A percentile compares a stretch with the other conserved stretches of the same genome.
Evolutionary conservation across 2,797 vertebrate species (phyloP).

Genomic region (Dryobates pubescens): DNA sequence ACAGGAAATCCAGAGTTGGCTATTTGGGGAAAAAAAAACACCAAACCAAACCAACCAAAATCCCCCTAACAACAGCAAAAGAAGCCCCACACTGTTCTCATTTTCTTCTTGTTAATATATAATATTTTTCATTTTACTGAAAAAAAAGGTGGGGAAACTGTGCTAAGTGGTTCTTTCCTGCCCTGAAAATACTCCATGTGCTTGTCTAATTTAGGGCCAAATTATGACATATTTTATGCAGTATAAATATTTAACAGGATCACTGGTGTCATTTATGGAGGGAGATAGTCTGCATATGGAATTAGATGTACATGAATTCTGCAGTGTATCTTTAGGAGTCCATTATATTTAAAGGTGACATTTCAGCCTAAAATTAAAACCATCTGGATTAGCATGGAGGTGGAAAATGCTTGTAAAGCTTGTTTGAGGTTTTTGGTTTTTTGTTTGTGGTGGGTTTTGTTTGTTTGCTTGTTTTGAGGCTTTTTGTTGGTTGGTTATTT

Average conservation of each 20-base stretch:
- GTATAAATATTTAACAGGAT: neutral
- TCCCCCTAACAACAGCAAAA: neutral
- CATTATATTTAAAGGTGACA: neutral
- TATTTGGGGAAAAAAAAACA: neutral
- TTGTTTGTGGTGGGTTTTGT: neutral
- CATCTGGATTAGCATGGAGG: neutral
- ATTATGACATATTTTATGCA: neutral
- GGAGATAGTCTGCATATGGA: neutral
- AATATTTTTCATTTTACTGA: neutral
- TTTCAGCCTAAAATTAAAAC: neutral
- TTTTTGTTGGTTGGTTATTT: too few relatives aligned
- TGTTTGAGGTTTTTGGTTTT: neutral
- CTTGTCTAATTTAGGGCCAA: neutral
- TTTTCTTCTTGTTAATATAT: neutral
- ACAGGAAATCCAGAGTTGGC: neutral
- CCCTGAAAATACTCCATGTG: neutral
- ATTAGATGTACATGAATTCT: neutral
- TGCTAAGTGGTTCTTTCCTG: neutral
- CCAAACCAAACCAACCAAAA: neutral
- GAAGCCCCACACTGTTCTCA: neutral
- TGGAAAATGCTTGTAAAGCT: neutral
- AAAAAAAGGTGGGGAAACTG: neutral
- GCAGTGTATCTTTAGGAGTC: neutral
- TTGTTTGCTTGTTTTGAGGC: too few relatives aligned
- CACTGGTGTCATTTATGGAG: neutral